These are phyloP conservation scores for Drosophila nigricruria DNA, from an alignment of 2,888 invertebrate species.

Conservation along the genomic window DNA sequence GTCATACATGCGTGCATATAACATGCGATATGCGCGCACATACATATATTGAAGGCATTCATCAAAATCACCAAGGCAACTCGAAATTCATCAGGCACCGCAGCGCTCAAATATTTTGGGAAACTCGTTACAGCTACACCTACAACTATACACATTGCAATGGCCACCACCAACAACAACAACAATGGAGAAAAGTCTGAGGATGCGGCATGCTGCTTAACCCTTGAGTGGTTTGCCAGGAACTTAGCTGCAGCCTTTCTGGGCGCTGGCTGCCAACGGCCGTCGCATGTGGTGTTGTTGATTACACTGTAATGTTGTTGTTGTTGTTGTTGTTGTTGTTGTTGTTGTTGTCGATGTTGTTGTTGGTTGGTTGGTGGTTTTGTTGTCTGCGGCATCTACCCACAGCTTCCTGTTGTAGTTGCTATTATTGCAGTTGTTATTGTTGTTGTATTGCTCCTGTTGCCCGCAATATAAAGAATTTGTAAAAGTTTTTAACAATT, in stretches of 20 bases:
- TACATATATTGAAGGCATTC: constrained; percentile 74
- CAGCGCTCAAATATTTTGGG: constrained; percentile 63
- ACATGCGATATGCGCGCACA: constrained; percentile 5
- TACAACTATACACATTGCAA: constrained; percentile 35
- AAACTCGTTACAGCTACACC: constrained; percentile 63
- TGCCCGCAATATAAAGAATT: constrained; percentile 72
- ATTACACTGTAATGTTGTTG: constrained; percentile 68
- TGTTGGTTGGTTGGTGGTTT: constrained; percentile 53
- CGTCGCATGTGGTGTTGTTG: constrained; percentile 76
- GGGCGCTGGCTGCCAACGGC: constrained; percentile 53
- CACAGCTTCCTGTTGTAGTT: constrained; percentile 65
- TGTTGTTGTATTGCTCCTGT: constrained; percentile 48
- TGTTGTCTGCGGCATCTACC: constrained; percentile 73
- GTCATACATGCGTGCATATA: constrained; percentile 22
- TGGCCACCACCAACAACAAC: constrained; percentile 20
- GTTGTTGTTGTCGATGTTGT: constrained; percentile 41
- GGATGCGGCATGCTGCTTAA: constrained; percentile 58
- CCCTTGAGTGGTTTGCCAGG: constrained; percentile 71
- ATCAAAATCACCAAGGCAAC: constrained; percentile 77
- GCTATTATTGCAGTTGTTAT: constrained; percentile 71
- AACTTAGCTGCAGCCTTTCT: constrained; percentile 57
- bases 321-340: constrained; percentile 32
- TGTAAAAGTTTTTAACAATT: constrained; percentile 77
- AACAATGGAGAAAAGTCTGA: constrained; percentile 40
- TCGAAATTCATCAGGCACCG: constrained; percentile 64